Conservation (phyloP, 1,140 invertebrate species). For the Melitaea cinxia region DNA sequence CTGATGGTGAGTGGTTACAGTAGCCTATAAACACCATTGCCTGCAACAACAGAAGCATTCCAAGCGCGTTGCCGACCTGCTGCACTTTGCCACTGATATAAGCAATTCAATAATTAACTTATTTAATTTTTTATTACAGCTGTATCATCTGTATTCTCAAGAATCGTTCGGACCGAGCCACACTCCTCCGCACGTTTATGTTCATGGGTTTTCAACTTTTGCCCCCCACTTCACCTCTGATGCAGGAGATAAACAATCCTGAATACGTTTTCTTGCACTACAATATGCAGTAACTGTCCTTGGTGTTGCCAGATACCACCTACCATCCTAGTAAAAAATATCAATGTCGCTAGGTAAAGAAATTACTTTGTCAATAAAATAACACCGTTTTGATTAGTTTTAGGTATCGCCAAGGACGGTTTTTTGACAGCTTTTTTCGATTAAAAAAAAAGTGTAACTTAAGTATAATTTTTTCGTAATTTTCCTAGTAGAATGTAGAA, state of each 20-base stretch:
- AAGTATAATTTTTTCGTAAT: neutral
- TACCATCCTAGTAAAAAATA: constrained; percentile 19
- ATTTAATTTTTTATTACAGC: too few species aligned
- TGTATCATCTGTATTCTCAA: constrained; percentile 89
- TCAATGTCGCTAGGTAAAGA: neutral
- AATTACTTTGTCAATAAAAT: too few species aligned
- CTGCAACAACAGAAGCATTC: too few species aligned
- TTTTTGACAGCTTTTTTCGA: constrained; percentile 5
- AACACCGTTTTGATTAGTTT: constrained; percentile 4
- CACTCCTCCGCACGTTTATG: constrained; percentile 96
- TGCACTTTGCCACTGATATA: too few species aligned
- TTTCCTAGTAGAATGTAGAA: constrained; percentile 8
- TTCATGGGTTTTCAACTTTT: constrained; percentile 96
- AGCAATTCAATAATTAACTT: too few species aligned
- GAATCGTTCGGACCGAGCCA: constrained; percentile 90
- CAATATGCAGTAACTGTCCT: constrained; percentile 85
- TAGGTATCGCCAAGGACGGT: constrained; percentile 10
- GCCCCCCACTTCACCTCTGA: constrained; percentile 90
- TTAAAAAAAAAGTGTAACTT: neutral
- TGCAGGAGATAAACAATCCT: constrained; percentile 83
- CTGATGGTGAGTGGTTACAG: too few species aligned
- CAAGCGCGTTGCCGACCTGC: too few species aligned
- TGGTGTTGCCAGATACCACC: constrained; percentile 16
- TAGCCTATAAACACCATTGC: too few species aligned
- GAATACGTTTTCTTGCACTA: constrained; percentile 91